These are phyloP conservation scores for Phthorimaea operculella DNA, from an alignment of 1,140 invertebrate genomes.

Conservation along the genomic window DNA sequence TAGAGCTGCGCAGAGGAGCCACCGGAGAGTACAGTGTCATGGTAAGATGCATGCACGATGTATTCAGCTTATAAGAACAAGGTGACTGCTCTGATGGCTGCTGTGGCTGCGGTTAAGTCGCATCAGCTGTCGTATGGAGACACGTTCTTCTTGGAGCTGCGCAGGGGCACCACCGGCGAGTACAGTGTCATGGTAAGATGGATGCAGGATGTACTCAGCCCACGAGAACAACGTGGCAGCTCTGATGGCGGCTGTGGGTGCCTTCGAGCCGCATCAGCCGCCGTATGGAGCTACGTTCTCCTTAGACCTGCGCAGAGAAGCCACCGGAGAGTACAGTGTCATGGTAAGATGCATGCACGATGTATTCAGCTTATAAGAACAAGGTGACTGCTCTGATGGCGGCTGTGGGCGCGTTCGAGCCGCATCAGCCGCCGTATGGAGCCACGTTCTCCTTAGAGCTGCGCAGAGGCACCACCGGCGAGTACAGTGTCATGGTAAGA, in stretches of 20 bases:
- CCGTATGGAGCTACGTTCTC: constrained; percentile 66
- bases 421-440: constrained; percentile 69
- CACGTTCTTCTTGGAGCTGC: constrained; percentile 42
- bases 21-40: constrained; percentile 39
- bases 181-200: constrained; percentile 43
- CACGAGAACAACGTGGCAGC: constrained; percentile 63
- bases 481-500: constrained; percentile 45
- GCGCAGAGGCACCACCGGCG: constrained; percentile 28
- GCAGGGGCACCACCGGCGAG: constrained; percentile 28
- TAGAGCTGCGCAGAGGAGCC: constrained; percentile 46
- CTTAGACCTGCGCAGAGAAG: too few relatives aligned
- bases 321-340: too few relatives aligned
- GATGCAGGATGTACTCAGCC: too few relatives aligned
- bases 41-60: constrained; percentile 53
- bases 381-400: constrained; percentile 74
- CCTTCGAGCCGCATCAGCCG: constrained; percentile 71
- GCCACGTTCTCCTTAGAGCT: constrained; percentile 60
- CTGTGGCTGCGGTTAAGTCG: constrained; percentile 71
- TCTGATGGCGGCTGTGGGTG: constrained; percentile 71
- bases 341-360: too few relatives aligned
- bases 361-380: constrained; percentile 77
- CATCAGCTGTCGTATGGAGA: too few relatives aligned
- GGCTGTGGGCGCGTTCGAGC: constrained; percentile 71
- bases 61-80: constrained; percentile 76
- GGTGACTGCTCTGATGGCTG: constrained; percentile 72